These are phyloP conservation scores for Rhinichthys osculus DNA, from an alignment of 2,797 vertebrate genomes.

Conservation along the genomic window DNA sequence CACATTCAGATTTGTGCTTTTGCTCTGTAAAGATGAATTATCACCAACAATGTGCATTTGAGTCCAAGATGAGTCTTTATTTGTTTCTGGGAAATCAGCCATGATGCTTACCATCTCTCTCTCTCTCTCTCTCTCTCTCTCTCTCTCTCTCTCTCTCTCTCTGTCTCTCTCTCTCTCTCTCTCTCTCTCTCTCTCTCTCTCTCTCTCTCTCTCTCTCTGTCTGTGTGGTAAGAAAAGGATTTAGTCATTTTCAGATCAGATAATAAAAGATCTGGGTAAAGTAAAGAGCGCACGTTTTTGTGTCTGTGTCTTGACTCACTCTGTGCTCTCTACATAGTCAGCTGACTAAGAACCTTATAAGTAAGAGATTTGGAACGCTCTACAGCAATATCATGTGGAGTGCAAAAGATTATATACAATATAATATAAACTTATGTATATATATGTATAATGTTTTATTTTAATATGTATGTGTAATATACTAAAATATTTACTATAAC, in stretches of 20 bases:
- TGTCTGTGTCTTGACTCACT: neutral
- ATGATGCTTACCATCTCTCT: neutral
- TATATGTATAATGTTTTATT: no score
- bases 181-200: no score
- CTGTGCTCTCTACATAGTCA: neutral
- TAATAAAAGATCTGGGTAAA: neutral
- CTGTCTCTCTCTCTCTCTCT: no score
- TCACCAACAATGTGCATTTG: neutral
- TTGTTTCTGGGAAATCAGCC: neutral
- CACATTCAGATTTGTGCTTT: neutral
- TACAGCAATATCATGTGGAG: neutral
- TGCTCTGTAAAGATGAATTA: neutral
- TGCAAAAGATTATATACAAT: no score
- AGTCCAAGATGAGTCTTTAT: neutral
- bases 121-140: no score
- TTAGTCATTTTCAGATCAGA: no score
- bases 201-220: neutral
- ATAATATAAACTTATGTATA: no score
- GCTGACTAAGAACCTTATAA: neutral
- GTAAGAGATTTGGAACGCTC: neutral
- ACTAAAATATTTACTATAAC: no score
- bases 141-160: neutral
- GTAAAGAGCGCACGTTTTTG: neutral
- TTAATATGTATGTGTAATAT: no score
- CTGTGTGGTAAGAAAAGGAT: no score